Percentiles rank a stretch among this genome's conserved stretches.
These are phyloP conservation scores for Zoroaster sp. DNA, from an alignment of 53 echinoderm and acorn worm genomes.

Conservation along the genomic window DNA sequence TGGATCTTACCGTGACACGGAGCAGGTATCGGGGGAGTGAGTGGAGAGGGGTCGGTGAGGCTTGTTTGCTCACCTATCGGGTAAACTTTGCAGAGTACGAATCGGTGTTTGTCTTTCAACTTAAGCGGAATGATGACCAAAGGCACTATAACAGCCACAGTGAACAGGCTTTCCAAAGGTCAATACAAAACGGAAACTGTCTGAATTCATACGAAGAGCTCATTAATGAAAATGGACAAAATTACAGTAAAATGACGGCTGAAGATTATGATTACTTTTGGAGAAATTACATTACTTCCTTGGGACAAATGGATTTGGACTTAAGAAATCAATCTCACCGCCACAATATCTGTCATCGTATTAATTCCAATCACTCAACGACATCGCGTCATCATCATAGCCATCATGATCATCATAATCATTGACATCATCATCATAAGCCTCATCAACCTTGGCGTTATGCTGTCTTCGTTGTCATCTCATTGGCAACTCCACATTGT, in stretches of 20 bases:
- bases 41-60: neutral
- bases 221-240: neutral
- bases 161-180: neutral
- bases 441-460: neutral
- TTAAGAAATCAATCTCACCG: neutral
- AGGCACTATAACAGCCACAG: neutral
- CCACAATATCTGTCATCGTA: neutral
- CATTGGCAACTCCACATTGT: too few species aligned
- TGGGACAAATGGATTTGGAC: neutral
- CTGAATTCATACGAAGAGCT: neutral
- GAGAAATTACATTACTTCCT: neutral
- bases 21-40: neutral
- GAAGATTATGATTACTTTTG: neutral
- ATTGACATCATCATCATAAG: too few species aligned
- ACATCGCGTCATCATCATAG: slow-evolving; percentile 4
- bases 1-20: neutral
- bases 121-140: neutral
- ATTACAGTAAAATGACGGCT: neutral
- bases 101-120: neutral
- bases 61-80: neutral
- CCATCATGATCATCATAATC: neutral
- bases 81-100: neutral
- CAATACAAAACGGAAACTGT: neutral
- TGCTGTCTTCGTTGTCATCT: neutral
- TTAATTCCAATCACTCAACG: neutral